A percentile compares a stretch with the other conserved stretches of the same genome.
phyloP scores from a whole-genome alignment of 2,888 invertebrate species.

The Metopia argyrocephala region DNA sequence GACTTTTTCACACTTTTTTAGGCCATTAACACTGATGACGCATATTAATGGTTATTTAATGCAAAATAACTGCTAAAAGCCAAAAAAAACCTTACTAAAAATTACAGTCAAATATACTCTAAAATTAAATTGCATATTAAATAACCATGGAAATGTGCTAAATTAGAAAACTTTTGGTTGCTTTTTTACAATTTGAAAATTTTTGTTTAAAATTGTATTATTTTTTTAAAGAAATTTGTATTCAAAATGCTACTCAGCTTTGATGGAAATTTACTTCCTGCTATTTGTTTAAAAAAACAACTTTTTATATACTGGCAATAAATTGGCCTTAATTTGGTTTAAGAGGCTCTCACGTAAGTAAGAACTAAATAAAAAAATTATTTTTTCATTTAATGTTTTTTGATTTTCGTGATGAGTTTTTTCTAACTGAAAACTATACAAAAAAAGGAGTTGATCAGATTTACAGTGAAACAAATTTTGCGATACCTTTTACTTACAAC shows the following conservation, averaged over 20 bases:
- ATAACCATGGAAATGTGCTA: slow-evolving; percentile 1
- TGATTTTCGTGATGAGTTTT: too few relatives aligned
- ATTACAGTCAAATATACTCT: slow-evolving; percentile 1
- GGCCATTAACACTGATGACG: slow-evolving; percentile 51
- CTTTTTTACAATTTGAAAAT: not conserved
- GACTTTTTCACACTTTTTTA: not conserved
- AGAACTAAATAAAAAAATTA: too few relatives aligned
- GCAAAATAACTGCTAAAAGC: slow-evolving; percentile 53
- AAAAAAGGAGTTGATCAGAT: too few relatives aligned
- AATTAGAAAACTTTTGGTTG: not conserved
- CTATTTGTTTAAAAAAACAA: not conserved
- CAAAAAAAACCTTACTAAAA: slow-evolving; percentile 33
- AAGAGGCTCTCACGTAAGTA: not conserved
- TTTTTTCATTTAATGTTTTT: too few relatives aligned
- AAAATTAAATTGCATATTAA: slow-evolving; percentile 34
- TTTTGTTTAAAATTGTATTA: not conserved
- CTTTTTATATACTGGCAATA: not conserved
- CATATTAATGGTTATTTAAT: slow-evolving; percentile 54
- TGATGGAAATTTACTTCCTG: slow-evolving; percentile 27
- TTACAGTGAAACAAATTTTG: too few relatives aligned
- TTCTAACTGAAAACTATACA: too few relatives aligned
- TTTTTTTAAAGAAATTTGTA: not conserved
- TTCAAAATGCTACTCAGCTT: not conserved
- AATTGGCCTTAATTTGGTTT: not conserved
- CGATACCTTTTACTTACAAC: too few relatives aligned